A percentile compares a stretch with the other conserved stretches of the same genome.
These are phyloP conservation scores for Atherinomorus stipes DNA, from an alignment of 2,113 vertebrate genomes.

Conservation along the genomic window DNA sequence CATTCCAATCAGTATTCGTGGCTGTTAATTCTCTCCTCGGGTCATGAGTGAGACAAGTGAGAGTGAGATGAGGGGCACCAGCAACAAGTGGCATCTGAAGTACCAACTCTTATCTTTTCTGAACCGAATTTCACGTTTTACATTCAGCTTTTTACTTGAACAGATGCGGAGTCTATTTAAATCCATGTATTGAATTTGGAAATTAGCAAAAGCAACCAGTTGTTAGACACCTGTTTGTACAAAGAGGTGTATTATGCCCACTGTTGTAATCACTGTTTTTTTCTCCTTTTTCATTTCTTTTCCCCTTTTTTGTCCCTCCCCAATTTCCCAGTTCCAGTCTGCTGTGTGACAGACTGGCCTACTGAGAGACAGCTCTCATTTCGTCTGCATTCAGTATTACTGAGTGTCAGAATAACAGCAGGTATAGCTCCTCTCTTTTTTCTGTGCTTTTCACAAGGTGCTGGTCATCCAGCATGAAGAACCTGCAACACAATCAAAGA, in stretches of 20 bases:
- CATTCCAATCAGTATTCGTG: slow-evolving; percentile 55
- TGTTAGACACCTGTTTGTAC: slow-evolving; percentile 36
- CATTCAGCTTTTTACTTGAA: not conserved
- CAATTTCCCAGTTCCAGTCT: slow-evolving; percentile 40
- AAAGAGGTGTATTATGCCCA: slow-evolving; percentile 25
- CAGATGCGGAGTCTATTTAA: not conserved
- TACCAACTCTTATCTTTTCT: not conserved
- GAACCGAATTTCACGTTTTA: not conserved
- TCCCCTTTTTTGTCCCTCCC: slow-evolving; percentile 27
- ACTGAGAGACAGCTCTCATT: slow-evolving; percentile 64
- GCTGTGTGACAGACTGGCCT: slow-evolving; percentile 46
- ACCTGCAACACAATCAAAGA: slow-evolving; percentile 59
- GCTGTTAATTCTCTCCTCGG: slow-evolving; percentile 38
- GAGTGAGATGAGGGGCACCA: slow-evolving; percentile 3
- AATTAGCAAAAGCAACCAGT: not conserved
- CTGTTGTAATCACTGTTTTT: slow-evolving; percentile 19
- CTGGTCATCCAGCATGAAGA: slow-evolving; percentile 55
- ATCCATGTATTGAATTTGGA: not conserved
- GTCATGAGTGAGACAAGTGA: slow-evolving; percentile 5
- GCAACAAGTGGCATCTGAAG: slow-evolving; percentile 24
- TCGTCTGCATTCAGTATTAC: slow-evolving; percentile 68
- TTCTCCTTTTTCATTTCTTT: too few species aligned
- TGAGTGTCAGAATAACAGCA: slow-evolving; percentile 61
- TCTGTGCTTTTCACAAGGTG: slow-evolving; percentile 51
- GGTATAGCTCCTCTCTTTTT: slow-evolving; percentile 48